These are phyloP conservation scores for Marasmarcha lunaedactyla DNA, from an alignment of 2,888 invertebrate species.

Conservation along the genomic window DNA sequence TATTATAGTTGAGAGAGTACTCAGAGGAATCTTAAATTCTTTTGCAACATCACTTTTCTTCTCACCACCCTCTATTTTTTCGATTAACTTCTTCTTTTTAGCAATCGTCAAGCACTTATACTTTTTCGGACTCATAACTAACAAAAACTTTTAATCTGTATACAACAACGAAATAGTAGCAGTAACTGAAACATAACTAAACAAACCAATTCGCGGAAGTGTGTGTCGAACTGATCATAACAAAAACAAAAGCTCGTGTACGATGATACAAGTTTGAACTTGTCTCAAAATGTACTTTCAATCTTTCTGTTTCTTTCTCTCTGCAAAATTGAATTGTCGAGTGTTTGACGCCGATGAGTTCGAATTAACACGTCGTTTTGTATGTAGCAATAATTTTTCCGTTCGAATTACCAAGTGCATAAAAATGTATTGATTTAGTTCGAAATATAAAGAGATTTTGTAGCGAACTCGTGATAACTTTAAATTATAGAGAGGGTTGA, in stretches of 20 bases:
- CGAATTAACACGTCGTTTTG: too few species aligned
- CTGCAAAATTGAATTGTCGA: slow-evolving; percentile 15
- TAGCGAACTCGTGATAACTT: too few species aligned
- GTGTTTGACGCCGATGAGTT: slow-evolving; percentile 13
- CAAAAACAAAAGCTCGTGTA: slow-evolving; percentile 4
- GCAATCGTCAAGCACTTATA: slow-evolving; percentile 13
- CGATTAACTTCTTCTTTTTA: too few species aligned
- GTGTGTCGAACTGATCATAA: slow-evolving; percentile 5
- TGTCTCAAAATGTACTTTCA: too few species aligned
- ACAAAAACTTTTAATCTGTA: slow-evolving; percentile 9
- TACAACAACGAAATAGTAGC: slow-evolving; percentile 10
- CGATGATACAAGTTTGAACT: too few species aligned
- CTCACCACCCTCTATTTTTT: slow-evolving; percentile 12
- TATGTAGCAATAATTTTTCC: too few species aligned
- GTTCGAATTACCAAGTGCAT: too few species aligned
- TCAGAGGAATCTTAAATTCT: slow-evolving; percentile 5
- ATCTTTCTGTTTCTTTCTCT: too few species aligned
- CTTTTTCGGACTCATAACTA: slow-evolving; percentile 11
- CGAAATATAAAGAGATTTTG: too few species aligned
- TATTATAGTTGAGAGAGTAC: slow-evolving; percentile 13
- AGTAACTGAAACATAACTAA: slow-evolving; percentile 5
- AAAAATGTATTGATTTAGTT: too few species aligned
- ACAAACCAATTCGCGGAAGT: slow-evolving; percentile 7
- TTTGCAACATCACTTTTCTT: slow-evolving; percentile 14
- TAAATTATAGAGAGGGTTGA: too few species aligned